These are phyloP conservation scores for Galeopsomyia nigrocyanea DNA, from an alignment of 2,888 invertebrate species.

Conservation along the genomic window DNA sequence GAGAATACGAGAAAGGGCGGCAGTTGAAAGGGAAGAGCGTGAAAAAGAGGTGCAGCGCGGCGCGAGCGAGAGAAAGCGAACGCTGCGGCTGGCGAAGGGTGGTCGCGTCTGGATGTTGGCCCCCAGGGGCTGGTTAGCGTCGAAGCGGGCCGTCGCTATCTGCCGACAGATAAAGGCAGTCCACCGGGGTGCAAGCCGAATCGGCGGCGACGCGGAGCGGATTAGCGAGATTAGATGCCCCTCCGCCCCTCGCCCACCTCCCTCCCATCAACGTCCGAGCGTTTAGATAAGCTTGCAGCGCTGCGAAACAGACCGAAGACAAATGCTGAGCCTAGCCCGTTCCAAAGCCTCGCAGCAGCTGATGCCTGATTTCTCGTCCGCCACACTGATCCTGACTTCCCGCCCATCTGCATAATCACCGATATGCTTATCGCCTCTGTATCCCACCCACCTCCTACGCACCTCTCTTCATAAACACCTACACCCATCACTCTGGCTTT, in stretches of 20 bases:
- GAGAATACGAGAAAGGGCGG: no score
- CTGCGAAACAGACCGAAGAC: conserved; percentile 32
- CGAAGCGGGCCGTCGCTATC: conserved; percentile 56
- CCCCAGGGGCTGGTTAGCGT: conserved; percentile 52
- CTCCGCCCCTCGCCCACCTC: no score
- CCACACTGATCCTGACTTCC: background rate
- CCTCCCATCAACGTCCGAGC: conserved; percentile 45
- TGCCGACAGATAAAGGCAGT: conserved; percentile 56
- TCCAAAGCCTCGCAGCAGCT: background rate
- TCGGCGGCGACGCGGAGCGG: conserved; percentile 52
- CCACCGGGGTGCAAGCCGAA: conserved; percentile 51
- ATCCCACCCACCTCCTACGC: background rate
- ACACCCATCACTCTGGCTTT: no score
- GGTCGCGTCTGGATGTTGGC: background rate
- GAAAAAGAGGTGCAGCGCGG: background rate
- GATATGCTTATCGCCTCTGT: background rate
- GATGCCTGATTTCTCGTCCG: conserved; percentile 5
- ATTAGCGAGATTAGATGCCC: conserved; percentile 59
- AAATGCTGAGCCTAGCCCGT: conserved; percentile 30
- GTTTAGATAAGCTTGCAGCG: conserved; percentile 43
- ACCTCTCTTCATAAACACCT: no score
- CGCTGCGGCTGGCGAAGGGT: background rate
- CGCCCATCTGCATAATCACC: background rate
- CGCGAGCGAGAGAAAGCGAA: background rate
- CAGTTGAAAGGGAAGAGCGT: background rate